A percentile compares a stretch with the other conserved stretches of the same genome.
phyloP scores from a whole-genome alignment of 92 coral and sea anemone genomes.

The Chrysogorgia sp. region DNA sequence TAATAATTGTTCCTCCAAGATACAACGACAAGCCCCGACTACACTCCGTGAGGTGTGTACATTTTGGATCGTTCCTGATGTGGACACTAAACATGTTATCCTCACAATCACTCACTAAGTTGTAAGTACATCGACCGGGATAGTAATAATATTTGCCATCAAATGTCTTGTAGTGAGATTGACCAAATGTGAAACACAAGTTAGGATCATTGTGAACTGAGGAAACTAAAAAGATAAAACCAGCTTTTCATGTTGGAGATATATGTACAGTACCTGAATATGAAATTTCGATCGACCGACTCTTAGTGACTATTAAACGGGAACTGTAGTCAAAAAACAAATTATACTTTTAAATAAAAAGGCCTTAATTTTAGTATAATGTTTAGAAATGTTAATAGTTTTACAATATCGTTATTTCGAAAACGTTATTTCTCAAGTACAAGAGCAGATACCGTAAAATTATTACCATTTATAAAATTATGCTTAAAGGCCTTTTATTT shows the following conservation, averaged over 20 bases:
- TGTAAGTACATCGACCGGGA: conserved; percentile 88
- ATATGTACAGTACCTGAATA: too few relatives aligned
- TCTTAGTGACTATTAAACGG: too few relatives aligned
- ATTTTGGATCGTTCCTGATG: conserved; percentile 68
- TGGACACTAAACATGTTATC: conserved; percentile 75
- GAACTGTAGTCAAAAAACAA: too few relatives aligned
- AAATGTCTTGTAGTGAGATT: conserved; percentile 77
- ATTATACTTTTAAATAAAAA: too few relatives aligned
- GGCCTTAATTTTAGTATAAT: too few relatives aligned
- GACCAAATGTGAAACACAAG: conserved; percentile 80
- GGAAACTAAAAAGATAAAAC: conserved; percentile 24
- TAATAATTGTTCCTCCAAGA: conserved; percentile 75
- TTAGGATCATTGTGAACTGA: conserved; percentile 67
- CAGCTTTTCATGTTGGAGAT: background rate
- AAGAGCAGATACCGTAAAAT: too few relatives aligned
- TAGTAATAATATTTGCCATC: conserved; percentile 83
- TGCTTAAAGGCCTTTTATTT: too few relatives aligned
- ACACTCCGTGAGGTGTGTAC: conserved; percentile 62
- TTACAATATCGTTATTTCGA: too few relatives aligned
- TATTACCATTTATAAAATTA: too few relatives aligned
- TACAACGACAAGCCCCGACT: conserved; percentile 72
- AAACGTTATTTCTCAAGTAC: too few relatives aligned
- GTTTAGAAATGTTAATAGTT: too few relatives aligned
- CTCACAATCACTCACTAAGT: conserved; percentile 78
- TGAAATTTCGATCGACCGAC: too few relatives aligned